Evolutionary conservation across 2,113 vertebrate species (phyloP).

Genomic region (Amblyornis subalaris): DNA sequence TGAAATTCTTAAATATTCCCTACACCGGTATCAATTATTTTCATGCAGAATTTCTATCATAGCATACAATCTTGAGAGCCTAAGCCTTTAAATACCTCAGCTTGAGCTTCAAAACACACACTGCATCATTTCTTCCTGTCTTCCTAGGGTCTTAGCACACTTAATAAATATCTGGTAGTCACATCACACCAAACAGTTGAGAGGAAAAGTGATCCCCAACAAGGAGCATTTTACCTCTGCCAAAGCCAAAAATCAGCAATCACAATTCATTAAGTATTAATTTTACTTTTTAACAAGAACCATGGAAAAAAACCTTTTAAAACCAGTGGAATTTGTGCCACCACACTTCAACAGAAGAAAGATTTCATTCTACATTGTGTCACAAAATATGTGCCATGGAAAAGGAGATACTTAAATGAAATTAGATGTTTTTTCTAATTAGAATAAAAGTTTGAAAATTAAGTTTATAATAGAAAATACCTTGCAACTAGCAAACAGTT

Average conservation of each 20-base stretch:
- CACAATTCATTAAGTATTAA: background rate
- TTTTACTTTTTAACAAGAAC: background rate
- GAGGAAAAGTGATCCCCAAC: background rate
- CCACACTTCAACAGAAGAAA: background rate
- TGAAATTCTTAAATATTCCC: background rate
- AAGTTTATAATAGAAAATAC: background rate
- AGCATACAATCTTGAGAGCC: background rate
- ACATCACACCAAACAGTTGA: background rate
- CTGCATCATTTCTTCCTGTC: background rate
- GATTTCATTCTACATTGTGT: background rate
- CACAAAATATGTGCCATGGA: background rate
- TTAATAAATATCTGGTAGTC: background rate
- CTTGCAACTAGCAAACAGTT: background rate
- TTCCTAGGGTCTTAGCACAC: background rate
- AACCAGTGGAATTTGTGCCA: background rate
- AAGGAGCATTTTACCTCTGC: background rate
- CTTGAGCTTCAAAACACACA: background rate
- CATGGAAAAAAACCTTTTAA: background rate
- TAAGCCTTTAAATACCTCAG: background rate
- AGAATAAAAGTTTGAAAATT: background rate
- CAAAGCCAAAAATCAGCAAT: background rate
- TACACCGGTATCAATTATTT: background rate
- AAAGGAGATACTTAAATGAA: background rate
- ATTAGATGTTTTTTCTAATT: background rate
- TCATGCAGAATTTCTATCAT: background rate